These are phyloP conservation scores for Tuta absoluta DNA, from an alignment of 2,888 invertebrate species.

Conservation along the genomic window DNA sequence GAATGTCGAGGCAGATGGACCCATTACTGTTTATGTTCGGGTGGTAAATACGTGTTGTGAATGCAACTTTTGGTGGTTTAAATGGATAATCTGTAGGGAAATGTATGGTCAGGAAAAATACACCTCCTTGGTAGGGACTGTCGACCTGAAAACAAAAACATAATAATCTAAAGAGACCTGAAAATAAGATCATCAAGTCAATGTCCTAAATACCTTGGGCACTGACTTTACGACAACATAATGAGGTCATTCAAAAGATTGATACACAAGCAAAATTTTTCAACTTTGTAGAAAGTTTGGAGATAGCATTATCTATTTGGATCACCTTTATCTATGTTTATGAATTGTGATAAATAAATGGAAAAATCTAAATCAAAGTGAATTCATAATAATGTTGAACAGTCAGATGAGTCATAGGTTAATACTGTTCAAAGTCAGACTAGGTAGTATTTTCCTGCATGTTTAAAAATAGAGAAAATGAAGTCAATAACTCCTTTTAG, in stretches of 20 bases:
- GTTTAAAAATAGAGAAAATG: constrained; percentile 10
- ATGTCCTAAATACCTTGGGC: not conserved
- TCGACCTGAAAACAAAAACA: constrained; percentile 87
- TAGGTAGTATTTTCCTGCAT: constrained; percentile 8
- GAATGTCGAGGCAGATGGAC: constrained; percentile 99
- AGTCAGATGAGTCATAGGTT: constrained; percentile 2
- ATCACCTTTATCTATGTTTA: not conserved
- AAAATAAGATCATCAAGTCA: constrained; percentile 1
- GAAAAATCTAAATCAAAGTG: too few relatives aligned
- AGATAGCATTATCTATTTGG: constrained; percentile 17
- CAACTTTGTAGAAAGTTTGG: not conserved
- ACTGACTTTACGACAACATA: constrained; percentile 14
- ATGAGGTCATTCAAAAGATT: constrained; percentile 15
- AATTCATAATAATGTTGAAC: not conserved
- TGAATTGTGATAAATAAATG: too few relatives aligned
- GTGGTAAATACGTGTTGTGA: constrained; percentile 99
- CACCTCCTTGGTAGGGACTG: constrained; percentile 99
- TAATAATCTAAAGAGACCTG: constrained; percentile 24
- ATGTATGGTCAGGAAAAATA: constrained; percentile 99
- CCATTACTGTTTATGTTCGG: constrained; percentile 99
- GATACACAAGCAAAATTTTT: not conserved
- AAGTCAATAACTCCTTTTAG: not conserved
- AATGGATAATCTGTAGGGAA: constrained; percentile 99
- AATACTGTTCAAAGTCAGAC: constrained; percentile 9
- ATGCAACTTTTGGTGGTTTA: constrained; percentile 99